These are phyloP conservation scores for Sebastes diploproa DNA, from an alignment of 2,797 vertebrate genomes.

Conservation along the genomic window DNA sequence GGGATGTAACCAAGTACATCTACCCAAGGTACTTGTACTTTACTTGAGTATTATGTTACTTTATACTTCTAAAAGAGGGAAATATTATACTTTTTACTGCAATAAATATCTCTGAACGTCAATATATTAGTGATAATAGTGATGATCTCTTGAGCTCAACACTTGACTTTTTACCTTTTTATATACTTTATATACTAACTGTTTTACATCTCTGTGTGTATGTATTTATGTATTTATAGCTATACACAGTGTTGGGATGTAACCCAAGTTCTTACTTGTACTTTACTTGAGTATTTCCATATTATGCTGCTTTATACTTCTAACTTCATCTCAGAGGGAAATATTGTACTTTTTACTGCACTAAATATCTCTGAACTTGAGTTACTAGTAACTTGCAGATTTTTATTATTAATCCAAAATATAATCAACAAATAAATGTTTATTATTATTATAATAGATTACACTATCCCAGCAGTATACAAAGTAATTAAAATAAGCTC, in stretches of 20 bases:
- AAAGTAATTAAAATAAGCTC: too few relatives aligned
- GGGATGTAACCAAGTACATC: too few relatives aligned
- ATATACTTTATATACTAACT: too few relatives aligned
- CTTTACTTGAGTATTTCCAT: neutral
- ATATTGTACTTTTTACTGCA: neutral
- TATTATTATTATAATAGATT: too few relatives aligned
- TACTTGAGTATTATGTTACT: neutral
- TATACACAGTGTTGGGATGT: too few relatives aligned
- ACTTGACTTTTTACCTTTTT: too few relatives aligned
- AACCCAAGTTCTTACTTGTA: neutral
- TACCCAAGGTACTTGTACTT: neutral
- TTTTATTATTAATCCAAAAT: neutral
- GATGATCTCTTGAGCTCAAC: too few relatives aligned
- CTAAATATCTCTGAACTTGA: neutral
- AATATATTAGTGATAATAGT: too few relatives aligned
- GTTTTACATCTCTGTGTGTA: too few relatives aligned
- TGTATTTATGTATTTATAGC: too few relatives aligned
- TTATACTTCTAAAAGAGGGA: neutral
- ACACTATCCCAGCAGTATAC: too few relatives aligned
- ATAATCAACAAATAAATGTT: neutral
- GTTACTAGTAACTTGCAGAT: neutral
- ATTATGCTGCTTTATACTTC: neutral
- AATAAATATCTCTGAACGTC: neutral
- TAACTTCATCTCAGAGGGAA: neutral
- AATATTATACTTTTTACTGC: neutral